A percentile compares a stretch with the other conserved stretches of the same genome.
Conservation (phyloP, 2,113 vertebrate species). For the Brachyistius frenatus region DNA sequence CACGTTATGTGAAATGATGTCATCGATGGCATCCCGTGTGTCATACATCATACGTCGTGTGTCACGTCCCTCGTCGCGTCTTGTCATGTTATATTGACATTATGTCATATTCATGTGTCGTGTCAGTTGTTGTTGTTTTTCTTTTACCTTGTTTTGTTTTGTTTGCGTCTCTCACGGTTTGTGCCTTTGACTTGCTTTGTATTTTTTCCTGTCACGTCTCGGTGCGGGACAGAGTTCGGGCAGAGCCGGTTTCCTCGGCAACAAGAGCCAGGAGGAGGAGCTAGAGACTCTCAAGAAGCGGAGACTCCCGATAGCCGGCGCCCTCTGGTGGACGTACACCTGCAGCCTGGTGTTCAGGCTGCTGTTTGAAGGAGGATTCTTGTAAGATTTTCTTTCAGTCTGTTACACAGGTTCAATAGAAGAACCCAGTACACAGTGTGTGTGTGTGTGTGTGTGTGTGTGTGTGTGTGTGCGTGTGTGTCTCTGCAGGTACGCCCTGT, state of each 20-base stretch:
- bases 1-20: too few species aligned
- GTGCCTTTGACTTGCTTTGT: too few species aligned
- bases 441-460: background rate
- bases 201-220: background rate
- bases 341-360: constrained; percentile 79
- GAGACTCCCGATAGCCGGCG: constrained; percentile 70
- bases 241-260: constrained; percentile 37
- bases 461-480: background rate
- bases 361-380: constrained; percentile 79
- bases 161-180: too few species aligned
- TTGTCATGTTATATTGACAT: too few species aligned
- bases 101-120: too few species aligned
- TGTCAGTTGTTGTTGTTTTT: too few species aligned
- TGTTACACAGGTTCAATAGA: background rate
- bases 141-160: too few species aligned
- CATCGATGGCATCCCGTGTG: too few species aligned
- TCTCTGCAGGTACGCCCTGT: constrained; percentile 72
- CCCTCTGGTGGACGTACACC: constrained; percentile 83
- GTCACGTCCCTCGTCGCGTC: too few species aligned
- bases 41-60: too few species aligned
- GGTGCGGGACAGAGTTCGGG: constrained; percentile 41
- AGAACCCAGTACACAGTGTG: background rate
- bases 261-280: constrained; percentile 67
- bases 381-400: constrained; percentile 51
- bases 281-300: constrained; percentile 71